Base-by-base conservation (phyloP, 2,113 vertebrate species). In the Charadrius vociferus region DNA sequence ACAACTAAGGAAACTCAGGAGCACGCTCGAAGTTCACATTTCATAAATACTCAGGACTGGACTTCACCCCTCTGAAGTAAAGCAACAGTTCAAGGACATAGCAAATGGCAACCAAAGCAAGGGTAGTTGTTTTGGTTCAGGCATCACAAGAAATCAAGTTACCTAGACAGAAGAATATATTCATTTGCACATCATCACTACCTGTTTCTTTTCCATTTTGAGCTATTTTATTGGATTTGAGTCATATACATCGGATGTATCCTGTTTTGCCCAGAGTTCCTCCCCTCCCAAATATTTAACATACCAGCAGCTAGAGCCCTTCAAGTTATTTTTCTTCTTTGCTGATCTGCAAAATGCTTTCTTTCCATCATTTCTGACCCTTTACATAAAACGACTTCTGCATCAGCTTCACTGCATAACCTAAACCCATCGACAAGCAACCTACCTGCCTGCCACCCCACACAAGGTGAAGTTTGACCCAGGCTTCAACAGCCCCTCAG, bases 221-320 rank as follows among this genome's bases (percentile, higher is more conserved):
- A 72, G 27, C 12, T 72, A 43, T 37, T 72, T 66, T 37, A 71
- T 21, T 8, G n/a, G 10, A 66, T 56, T 50, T 19, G 8, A 55
- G 16, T 67, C 1, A 1, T 6, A 65, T 5, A 5, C 9, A 52
- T 53, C 4, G 1, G 7, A 29, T 61, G 30, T 41, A 71, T 26
- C 27, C n/a, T 37, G 22, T 41, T 58, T n/a, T 50, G n/a, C 27
- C 23, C 52, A 66, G 23, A 49, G 30, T 16, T 56, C 37, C 7
- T 9, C 9, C 36, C 12, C 29, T 43, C 32, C 32, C 36, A 55
- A 36, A 34, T 41, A 66, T 7, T 43, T 72, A 47, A 52, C n/a
- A 34, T 3, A 47, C 1, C 1, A 6, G 13, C 45, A 86, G 49
- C 45, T 36, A 39, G 8, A 81, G 27, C 17, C 12, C 50, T 58